A percentile compares a stretch with the other conserved stretches of the same genome.
These are phyloP conservation scores for Coregonus ussuriensis DNA, from an alignment of 2,797 vertebrate species.

Conservation along the genomic window DNA sequence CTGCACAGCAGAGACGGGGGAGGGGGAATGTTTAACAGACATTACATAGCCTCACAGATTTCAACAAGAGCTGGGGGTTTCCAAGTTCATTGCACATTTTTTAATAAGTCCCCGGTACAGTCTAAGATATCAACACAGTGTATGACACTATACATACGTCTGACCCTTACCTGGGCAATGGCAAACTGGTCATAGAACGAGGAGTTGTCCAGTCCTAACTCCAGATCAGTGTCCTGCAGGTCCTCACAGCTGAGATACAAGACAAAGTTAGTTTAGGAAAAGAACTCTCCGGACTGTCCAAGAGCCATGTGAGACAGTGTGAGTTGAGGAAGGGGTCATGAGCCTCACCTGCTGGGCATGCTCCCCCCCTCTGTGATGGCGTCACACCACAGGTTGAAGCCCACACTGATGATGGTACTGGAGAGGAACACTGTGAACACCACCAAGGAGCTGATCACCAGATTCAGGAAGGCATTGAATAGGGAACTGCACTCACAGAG, in stretches of 20 bases:
- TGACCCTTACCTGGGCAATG: conserved; percentile 76
- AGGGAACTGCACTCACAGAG: conserved; percentile 81
- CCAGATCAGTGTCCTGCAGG: conserved; percentile 76
- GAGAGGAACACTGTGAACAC: conserved; percentile 93
- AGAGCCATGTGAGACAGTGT: background rate
- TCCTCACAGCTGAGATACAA: conserved; percentile 75
- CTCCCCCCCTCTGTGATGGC: conserved; percentile 89
- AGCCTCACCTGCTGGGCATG: conserved; percentile 85
- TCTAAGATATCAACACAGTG: background rate
- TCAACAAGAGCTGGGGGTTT: background rate
- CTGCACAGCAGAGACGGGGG: conserved; percentile 50
- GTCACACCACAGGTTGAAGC: conserved; percentile 97
- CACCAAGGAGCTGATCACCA: conserved; percentile 89
- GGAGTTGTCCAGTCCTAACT: conserved; percentile 79
- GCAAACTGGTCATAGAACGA: conserved; percentile 83
- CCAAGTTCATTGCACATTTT: background rate
- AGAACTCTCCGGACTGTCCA: background rate
- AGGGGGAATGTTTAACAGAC: background rate
- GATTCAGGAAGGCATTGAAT: conserved; percentile 93
- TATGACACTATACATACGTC: background rate
- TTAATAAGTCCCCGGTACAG: background rate
- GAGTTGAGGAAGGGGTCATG: background rate
- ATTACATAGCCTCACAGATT: background rate
- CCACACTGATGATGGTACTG: conserved; percentile 94
- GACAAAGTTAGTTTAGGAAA: background rate